phyloP scores from a whole-genome alignment of 2,113 vertebrate genomes.

The Formicarius rufipectus region DNA sequence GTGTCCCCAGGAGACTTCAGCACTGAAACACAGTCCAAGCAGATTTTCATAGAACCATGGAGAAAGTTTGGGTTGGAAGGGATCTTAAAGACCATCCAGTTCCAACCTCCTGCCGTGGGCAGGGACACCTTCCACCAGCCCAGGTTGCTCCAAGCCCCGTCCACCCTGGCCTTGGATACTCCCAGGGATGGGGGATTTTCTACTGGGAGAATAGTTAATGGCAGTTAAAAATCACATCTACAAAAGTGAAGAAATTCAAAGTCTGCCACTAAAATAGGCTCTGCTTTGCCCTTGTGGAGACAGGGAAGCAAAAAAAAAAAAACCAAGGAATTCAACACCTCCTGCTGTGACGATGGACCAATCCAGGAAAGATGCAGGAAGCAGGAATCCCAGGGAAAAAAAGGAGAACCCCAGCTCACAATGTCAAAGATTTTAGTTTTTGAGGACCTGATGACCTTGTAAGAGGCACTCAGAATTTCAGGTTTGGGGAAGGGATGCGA shows the following conservation, averaged over 20 bases:
- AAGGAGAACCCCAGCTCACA: neutral
- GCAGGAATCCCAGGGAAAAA: neutral
- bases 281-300: neutral
- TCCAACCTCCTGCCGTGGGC: neutral
- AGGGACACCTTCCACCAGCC: neutral
- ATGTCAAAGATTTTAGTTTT: neutral
- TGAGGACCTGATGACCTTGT: neutral
- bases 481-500: neutral
- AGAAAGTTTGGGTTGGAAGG: neutral
- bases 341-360: neutral
- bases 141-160: neutral
- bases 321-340: neutral
- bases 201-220: neutral
- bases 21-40: neutral
- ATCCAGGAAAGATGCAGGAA: neutral
- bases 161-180: neutral
- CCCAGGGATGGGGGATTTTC: neutral
- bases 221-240: neutral
- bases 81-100: neutral
- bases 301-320: neutral
- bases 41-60: neutral
- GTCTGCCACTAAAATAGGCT: neutral
- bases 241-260: neutral
- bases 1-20: neutral
- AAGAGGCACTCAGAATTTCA: neutral